Conservation (phyloP, 2,888 invertebrate species). For the Busseola fusca region DNA sequence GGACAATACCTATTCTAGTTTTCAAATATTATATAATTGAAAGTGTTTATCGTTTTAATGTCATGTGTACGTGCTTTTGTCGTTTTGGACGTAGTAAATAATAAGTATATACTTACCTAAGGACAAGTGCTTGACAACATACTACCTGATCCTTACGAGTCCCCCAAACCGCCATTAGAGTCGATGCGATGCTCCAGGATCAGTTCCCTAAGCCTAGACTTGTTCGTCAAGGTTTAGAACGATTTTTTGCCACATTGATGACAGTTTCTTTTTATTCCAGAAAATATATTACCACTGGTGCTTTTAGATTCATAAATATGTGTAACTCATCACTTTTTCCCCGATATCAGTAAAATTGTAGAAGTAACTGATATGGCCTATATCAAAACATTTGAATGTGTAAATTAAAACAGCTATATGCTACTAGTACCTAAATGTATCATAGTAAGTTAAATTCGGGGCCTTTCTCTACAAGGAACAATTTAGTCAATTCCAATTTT, state of each 20-base stretch:
- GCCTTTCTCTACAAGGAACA: slow-evolving; percentile 56
- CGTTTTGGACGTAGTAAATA: slow-evolving; percentile 9
- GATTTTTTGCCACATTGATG: background rate
- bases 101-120: slow-evolving; percentile 4
- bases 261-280: background rate
- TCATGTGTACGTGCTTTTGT: slow-evolving; percentile 15
- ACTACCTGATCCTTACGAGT: background rate
- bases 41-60: slow-evolving; percentile 5
- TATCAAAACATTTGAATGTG: background rate
- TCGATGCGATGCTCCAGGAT: background rate
- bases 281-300: background rate
- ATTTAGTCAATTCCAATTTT: slow-evolving; percentile 66
- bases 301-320: background rate
- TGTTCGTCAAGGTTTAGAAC: background rate
- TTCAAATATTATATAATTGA: background rate
- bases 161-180: background rate
- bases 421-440: slow-evolving; percentile 21
- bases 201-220: background rate
- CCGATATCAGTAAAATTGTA: background rate
- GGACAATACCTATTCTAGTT: slow-evolving; percentile 26
- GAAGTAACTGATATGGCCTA: background rate
- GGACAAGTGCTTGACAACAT: background rate
- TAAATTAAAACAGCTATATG: background rate
- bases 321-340: background rate
- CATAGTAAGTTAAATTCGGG: slow-evolving; percentile 16